These are phyloP conservation scores for Pipra filicauda DNA, from an alignment of 2,113 vertebrate species.

Conservation along the genomic window DNA sequence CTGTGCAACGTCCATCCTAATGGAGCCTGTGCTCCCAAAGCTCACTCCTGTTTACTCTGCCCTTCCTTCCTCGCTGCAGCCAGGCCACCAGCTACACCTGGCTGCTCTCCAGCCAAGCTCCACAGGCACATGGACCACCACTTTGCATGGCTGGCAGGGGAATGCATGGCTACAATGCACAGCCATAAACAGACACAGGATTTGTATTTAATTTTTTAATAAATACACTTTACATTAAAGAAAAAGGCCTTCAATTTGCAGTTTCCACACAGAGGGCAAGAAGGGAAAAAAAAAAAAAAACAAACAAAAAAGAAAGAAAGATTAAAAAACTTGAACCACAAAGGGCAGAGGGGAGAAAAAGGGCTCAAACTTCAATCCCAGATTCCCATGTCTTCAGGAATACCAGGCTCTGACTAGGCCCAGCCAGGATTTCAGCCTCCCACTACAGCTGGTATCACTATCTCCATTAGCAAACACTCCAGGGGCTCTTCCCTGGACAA, in stretches of 20 bases:
- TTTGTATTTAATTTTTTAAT: conserved; percentile 82
- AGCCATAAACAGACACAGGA: conserved; percentile 65
- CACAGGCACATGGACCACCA: not conserved
- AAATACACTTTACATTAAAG: conserved; percentile 88
- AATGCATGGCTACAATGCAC: not conserved
- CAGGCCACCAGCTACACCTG: not conserved
- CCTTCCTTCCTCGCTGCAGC: not conserved
- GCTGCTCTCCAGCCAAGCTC: not conserved
- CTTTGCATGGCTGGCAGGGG: not conserved
- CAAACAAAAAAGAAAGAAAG: not conserved
- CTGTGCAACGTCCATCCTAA: not conserved
- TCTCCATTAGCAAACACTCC: not conserved
- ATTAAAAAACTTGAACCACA: conserved; percentile 70
- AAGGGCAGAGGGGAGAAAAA: conserved; percentile 66
- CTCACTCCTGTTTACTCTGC: not conserved
- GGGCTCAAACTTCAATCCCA: conserved; percentile 63
- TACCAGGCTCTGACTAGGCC: conserved; percentile 27
- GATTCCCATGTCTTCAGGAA: conserved; percentile 53
- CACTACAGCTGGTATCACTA: not conserved
- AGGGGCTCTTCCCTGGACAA: not conserved
- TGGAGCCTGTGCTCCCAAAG: not conserved
- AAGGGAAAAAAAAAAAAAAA: not conserved
- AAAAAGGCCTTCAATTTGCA: conserved; percentile 82
- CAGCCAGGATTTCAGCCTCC: conserved; percentile 26
- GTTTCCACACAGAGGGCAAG: conserved; percentile 74